These are phyloP conservation scores for Eurois occulta DNA, from an alignment of 2,888 invertebrate genomes.

Conservation along the genomic window DNA sequence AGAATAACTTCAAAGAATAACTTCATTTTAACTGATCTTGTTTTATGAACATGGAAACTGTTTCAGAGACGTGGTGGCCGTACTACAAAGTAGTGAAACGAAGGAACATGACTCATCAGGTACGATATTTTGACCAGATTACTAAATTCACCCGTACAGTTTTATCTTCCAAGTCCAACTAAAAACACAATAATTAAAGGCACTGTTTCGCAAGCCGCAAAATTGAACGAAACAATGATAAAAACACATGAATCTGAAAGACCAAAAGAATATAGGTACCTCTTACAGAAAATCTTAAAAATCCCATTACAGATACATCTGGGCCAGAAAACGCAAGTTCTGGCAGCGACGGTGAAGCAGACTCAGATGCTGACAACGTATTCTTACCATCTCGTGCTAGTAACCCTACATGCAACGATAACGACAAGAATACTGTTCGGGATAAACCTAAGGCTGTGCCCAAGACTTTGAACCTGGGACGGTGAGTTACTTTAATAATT, in stretches of 20 bases:
- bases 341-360: conserved; percentile 87
- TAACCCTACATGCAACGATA: conserved; percentile 76
- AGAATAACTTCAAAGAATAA: background rate
- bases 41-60: background rate
- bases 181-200: background rate
- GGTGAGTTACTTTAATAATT: conserved; percentile 70
- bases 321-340: conserved; percentile 93
- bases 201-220: background rate
- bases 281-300: background rate
- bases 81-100: conserved; percentile 92
- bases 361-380: conserved; percentile 88
- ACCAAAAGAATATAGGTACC: too few species aligned
- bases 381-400: conserved; percentile 86
- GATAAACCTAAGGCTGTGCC: conserved; percentile 84
- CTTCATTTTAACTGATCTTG: too few species aligned
- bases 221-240: background rate
- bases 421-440: conserved; percentile 70
- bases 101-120: conserved; percentile 89
- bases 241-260: background rate
- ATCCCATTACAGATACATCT: conserved; percentile 83
- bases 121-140: conserved; percentile 59
- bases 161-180: background rate
- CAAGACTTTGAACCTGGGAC: conserved; percentile 87
- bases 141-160: background rate
- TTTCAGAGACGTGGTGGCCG: conserved; percentile 92